Base-by-base conservation (phyloP, 2,888 invertebrate genomes). In the Gerris lacustris region DNA sequence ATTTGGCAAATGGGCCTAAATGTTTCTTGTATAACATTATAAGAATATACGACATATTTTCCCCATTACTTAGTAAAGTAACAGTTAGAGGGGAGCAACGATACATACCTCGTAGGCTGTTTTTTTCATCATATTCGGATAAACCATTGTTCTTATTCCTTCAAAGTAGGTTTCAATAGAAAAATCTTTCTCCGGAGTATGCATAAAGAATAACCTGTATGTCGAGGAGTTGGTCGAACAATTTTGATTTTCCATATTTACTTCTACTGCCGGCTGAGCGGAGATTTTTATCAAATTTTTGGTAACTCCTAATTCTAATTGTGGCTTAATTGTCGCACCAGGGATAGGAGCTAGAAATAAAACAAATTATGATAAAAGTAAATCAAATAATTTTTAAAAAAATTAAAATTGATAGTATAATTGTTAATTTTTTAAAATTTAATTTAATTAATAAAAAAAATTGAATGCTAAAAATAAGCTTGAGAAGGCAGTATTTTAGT, bases 291-390 rank as follows among this genome's bases (percentile, higher is more conserved):
- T 81, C 68, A 83, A 78, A 43, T 81, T 74, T 75, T 81, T 75
- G 67, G 78, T 79, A 70, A 81, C 78, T 2, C 72, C 74, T 44
- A 86, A 74, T 68, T 79, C 79, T 77, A 87, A 82, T 77, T 83
- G 88, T 0, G 91, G 89, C 7, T 88, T 84, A 74, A 84, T 82
- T 74, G 84, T 81, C 18, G 89, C 91, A 63, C 92, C 92, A 18
- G 91, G 90, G 74, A 90, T 81, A 0, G 91, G 91, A 78, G 86
- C 91, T 91, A 17, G 15, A 68, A 68, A 55, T 18, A 44, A 7
- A 80, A 69, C 74, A 76, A 75, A 76, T 76, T 70, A 72, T 75
- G 75, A 75, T 73, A 72, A 71, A 44, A 71, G 44, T 31, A 73
- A 73, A 70, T 55, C 69, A 69, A 72, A 31, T 68, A 44, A 31